phyloP scores from a whole-genome alignment of 2,113 vertebrate genomes.

The Chroicocephalus ridibundus region DNA sequence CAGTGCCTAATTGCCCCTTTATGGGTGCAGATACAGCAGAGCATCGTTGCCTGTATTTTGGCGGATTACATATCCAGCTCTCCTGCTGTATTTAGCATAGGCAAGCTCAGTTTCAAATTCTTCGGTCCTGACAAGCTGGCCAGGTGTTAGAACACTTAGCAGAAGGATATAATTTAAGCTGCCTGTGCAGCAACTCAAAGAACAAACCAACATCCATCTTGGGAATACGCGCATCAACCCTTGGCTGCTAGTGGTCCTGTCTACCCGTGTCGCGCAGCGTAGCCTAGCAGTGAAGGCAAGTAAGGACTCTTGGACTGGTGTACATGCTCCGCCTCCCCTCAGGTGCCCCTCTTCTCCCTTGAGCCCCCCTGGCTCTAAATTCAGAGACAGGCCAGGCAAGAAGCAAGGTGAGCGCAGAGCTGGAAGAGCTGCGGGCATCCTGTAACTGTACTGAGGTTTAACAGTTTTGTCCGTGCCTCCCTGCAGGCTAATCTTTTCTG shows the following conservation, averaged over 20 bases:
- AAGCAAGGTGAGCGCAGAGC: not conserved
- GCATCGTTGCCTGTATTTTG: not conserved
- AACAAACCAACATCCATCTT: not conserved
- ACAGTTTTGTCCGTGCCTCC: not conserved
- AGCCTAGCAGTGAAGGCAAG: not conserved
- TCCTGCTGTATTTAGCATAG: not conserved
- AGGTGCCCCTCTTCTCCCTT: not conserved
- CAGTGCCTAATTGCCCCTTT: not conserved
- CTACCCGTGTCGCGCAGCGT: accelerated
- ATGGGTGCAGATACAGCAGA: not conserved
- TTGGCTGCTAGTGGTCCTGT: not conserved
- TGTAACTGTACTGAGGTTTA: not conserved
- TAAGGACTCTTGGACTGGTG: not conserved
- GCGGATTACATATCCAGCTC: not conserved
- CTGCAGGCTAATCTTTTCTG: accelerated
- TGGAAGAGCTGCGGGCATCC: not conserved
- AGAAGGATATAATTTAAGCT: not conserved
- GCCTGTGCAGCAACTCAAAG: not conserved
- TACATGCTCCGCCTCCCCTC: not conserved
- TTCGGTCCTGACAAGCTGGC: not conserved
- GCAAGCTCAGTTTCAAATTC: not conserved
- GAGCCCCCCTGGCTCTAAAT: not conserved
- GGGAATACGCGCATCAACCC: not conserved
- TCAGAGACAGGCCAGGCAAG: not conserved
- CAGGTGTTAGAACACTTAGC: no score